Base-by-base conservation (phyloP, 1,140 invertebrate species). In the Drusus annulatus region DNA sequence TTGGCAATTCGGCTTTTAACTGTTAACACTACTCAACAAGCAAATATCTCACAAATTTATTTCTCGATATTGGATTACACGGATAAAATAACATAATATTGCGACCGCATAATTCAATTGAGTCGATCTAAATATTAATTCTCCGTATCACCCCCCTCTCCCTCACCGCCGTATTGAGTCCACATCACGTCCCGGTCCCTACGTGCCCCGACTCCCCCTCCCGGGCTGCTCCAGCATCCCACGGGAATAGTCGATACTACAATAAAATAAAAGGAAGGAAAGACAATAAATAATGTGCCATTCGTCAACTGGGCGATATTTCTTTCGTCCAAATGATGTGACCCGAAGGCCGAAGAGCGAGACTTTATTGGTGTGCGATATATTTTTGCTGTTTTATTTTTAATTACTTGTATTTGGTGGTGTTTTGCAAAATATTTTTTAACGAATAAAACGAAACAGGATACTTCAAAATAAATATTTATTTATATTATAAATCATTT, bases 211-310 rank as follows among this genome's bases (percentile, higher is more conserved):
- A 50, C 45, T 19, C 31, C 51, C 60, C 15, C 58, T 69, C 45
- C 50, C 50, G 2, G 8, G 25, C 45, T 16, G 3, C 60, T 31
- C 52, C 77, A 8, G n/a, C 17, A 65, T 28, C 69, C 69, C 54
- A 50, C 78, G 68, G 69, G 69, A 71, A 19, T 23, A 52, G 15
- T 79, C 81, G 77, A 83, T 83, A 81, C 76, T 65, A 80, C 78
- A 80, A 83, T 83, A 81, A 83, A 83, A 81, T 81, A 81, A 83
- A 80, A 77, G 68, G 78, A 83, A 69, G 76, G 19, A 82, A 80
- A 79, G 80, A 83, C 82, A 83, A 83, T 83, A 83, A 83, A 81
- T 83, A 80, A 83, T 83, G 80, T 71, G 19, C 60, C 82, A 83
- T 83, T 83, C 82, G 80, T 83, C 82, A 83, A 63, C 58, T 21